Conservation (phyloP, 2,888 invertebrate species). For the Teleogryllus oceanicus region DNA sequence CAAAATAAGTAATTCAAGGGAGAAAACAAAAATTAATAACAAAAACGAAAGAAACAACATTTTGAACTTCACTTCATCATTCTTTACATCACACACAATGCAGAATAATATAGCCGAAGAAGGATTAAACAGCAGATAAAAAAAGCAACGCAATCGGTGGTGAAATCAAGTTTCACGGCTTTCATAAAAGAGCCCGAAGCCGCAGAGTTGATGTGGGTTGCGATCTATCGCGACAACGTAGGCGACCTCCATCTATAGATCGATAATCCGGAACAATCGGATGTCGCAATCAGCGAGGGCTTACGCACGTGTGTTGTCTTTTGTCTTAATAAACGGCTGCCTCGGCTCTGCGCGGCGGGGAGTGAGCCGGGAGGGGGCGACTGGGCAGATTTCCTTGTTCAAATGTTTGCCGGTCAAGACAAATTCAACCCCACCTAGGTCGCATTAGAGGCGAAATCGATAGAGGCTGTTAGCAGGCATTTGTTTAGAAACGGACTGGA, state of each 20-base stretch:
- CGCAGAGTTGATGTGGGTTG: background rate
- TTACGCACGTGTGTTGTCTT: background rate
- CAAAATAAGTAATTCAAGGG: too few species aligned
- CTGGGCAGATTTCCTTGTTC: conserved; percentile 3
- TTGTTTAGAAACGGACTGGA: background rate
- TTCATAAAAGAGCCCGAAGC: too few species aligned
- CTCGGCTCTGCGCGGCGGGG: background rate
- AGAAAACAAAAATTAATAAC: too few species aligned
- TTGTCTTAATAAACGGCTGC: conserved; percentile 2
- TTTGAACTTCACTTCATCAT: too few species aligned
- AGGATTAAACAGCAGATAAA: too few species aligned
- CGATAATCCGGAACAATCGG: background rate
- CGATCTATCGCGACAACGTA: background rate
- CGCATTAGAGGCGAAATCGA: background rate
- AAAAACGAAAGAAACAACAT: too few species aligned
- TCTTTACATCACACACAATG: too few species aligned
- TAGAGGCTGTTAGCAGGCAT: conserved; percentile 8
- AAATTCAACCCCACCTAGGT: background rate
- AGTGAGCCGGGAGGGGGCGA: background rate
- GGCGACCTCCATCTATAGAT: background rate
- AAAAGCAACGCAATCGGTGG: too few species aligned
- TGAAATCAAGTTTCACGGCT: too few species aligned
- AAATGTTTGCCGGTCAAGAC: conserved; percentile 6
- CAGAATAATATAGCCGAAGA: too few species aligned
- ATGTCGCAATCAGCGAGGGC: background rate